phyloP scores from a whole-genome alignment of 2,113 vertebrate species.

The Pseudorhombus dupliciocellatus region DNA sequence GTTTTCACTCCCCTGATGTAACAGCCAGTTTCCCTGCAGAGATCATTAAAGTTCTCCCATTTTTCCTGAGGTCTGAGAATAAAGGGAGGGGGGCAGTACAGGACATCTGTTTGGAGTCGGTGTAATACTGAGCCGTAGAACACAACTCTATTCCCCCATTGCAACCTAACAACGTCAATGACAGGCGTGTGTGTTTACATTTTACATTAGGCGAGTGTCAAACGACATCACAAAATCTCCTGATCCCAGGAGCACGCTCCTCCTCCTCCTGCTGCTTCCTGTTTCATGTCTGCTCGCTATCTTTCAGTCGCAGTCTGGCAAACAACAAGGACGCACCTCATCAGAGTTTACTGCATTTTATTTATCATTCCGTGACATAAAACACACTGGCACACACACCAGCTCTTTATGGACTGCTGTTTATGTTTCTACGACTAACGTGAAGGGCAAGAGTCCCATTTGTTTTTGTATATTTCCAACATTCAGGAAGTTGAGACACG shows the following conservation, averaged over 20 bases:
- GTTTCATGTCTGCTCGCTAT: slow-evolving; percentile 20
- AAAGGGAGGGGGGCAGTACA: slow-evolving; percentile 8
- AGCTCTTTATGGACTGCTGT: not conserved
- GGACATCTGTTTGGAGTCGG: slow-evolving; percentile 37
- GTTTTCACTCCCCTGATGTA: slow-evolving; percentile 7
- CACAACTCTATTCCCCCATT: slow-evolving; percentile 22
- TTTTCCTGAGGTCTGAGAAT: slow-evolving; percentile 13
- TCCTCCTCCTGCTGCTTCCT: not conserved
- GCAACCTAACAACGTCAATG: slow-evolving; percentile 15
- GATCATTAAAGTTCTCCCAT: slow-evolving; percentile 46
- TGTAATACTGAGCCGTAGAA: slow-evolving; percentile 30
- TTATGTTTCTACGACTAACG: not conserved
- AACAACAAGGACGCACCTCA: slow-evolving; percentile 5
- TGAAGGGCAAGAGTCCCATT: not conserved
- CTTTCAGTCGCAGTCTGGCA: slow-evolving; percentile 10
- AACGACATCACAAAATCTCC: slow-evolving; percentile 37
- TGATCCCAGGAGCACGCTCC: slow-evolving; percentile 11
- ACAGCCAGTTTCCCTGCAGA: slow-evolving; percentile 36
- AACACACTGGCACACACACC: not conserved
- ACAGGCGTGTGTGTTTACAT: slow-evolving; percentile 27
- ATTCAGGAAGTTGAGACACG: too few species aligned
- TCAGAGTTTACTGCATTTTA: slow-evolving; percentile 5
- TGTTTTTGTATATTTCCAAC: too few species aligned
- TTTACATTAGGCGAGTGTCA: slow-evolving; percentile 46
- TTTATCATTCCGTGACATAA: not conserved